Evolutionary conservation across 2,797 vertebrate genomes (phyloP), one percentile per base, ranked within the genome.

Genomic region (Rhinoraja longicauda): DNA sequence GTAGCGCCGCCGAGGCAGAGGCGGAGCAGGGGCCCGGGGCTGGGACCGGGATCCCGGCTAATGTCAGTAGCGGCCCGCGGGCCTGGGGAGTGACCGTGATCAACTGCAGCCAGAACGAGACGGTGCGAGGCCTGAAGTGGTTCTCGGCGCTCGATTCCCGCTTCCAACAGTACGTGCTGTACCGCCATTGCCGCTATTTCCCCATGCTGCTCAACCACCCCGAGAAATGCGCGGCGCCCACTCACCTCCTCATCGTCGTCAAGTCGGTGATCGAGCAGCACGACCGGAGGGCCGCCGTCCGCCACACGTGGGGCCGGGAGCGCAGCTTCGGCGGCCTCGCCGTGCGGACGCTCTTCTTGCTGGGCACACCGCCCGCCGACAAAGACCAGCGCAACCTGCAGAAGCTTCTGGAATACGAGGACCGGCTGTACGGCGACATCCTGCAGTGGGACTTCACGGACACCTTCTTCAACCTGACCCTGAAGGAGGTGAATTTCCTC

Each of bases 391-490:
- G 95, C 24, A 97, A 97, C 95, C 96, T 97, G 10, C 97, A 97
- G 94, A 96, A 96, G 93, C 96, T 97, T 79, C 95, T 97, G 75
- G 95, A 97, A 93, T 97, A 96, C 93, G 97, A 98, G 94, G 96
- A 97, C 95, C 93, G 1, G 88, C 94, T 97, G 9, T 96, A 97
- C 36, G 96, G 96, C 62, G 97, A 98, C 96, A 97, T 98, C 92
- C 94, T 98, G 36, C 97, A 97, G 94, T 98, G 97, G 97, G 96
- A 97, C 94, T 98, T 98, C 94, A 97, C 97, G 96, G 97, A 98
- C 95, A 97, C 97, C 0, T 97, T 98, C 94, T 97, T 97, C 91
- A 97, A 97, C 94, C 95, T 98, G 93, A 97, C 97, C 21, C 95
- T 97, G 12, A 97, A 97, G 72, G 97, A 97, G 94, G 96, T 98